Conservation (phyloP, 1,140 invertebrate species). For the Psix sp. region DNA sequence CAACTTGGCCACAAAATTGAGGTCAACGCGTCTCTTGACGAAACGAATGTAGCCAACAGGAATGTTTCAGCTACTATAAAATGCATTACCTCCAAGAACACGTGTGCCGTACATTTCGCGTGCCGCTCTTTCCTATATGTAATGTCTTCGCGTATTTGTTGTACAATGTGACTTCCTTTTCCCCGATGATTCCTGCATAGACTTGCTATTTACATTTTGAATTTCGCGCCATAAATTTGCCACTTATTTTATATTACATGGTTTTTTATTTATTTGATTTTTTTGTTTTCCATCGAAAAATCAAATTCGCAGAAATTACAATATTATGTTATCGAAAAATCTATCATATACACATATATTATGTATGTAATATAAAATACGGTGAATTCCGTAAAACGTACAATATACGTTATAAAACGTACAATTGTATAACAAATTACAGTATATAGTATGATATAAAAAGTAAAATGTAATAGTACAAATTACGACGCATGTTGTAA, state of each 20-base stretch:
- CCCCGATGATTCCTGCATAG: constrained; percentile 46
- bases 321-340: no score
- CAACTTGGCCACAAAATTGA: constrained; percentile 56
- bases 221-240: constrained; percentile 43
- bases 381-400: no score
- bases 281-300: no score
- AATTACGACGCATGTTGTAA: no score
- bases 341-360: no score
- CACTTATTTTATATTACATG: constrained; percentile 1
- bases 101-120: constrained; percentile 46
- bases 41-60: constrained; percentile 57
- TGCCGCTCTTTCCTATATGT: constrained; percentile 47
- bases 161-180: constrained; percentile 51
- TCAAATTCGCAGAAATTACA: no score
- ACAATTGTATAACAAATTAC: no score
- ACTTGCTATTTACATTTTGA: constrained; percentile 46
- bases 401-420: no score
- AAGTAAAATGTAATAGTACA: no score
- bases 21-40: constrained; percentile 59
- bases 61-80: constrained; percentile 61
- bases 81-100: constrained; percentile 60
- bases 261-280: not conserved
- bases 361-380: no score
- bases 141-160: constrained; percentile 59
- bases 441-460: no score